Base-by-base conservation (phyloP, 2,797 vertebrate species). In the Hypotaenidia philippensis region DNA sequence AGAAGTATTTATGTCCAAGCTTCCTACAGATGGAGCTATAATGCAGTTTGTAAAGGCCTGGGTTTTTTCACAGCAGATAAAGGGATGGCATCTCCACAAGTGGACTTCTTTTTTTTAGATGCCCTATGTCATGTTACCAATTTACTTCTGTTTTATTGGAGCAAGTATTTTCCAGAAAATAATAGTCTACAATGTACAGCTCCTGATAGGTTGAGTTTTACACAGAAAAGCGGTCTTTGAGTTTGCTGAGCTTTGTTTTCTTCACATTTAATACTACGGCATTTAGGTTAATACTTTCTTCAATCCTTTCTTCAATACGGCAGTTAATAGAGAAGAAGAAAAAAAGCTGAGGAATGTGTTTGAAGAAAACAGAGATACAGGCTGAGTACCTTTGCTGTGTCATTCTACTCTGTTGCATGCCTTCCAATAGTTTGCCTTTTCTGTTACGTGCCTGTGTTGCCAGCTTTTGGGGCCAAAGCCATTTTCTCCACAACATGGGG, bases 1-100 rank as follows among this genome's bases (percentile, higher is more conserved):
- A 40, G 44, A 57, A 90, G 81, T 90, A 83, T 90, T 91, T 81
- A 81, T 79, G 59, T 90, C 38, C 69, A 78, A 44, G 70, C 47
- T 88, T 95, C 93, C 96, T 97, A 96, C 87, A 96, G 95, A 84
- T 95, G 96, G 95, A 95, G 94, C 96, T 96, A 86, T 88, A 88
- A 93, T 40, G 90, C 94, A 94, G 88, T 91, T 63, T 93, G 61
- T 91, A 83, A 45, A 16, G 17, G 31, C 11, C 36, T 68, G 20
- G 15, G 79, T 76, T 55, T 26, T 78, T 81, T 49, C 55, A 40
- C 50, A 69, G 38, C n/a, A 78, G 40, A 59, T 52, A 68, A 75
- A 78, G 6, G 6, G 19, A 31, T 90, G 80, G 2, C 8, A 11
- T 68, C 40, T 77, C 50, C 53, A 64, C 8, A 45, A 57, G 32